These are phyloP conservation scores for Subanguina moxae DNA, from an alignment of 1,140 invertebrate genomes.

Conservation along the genomic window DNA sequence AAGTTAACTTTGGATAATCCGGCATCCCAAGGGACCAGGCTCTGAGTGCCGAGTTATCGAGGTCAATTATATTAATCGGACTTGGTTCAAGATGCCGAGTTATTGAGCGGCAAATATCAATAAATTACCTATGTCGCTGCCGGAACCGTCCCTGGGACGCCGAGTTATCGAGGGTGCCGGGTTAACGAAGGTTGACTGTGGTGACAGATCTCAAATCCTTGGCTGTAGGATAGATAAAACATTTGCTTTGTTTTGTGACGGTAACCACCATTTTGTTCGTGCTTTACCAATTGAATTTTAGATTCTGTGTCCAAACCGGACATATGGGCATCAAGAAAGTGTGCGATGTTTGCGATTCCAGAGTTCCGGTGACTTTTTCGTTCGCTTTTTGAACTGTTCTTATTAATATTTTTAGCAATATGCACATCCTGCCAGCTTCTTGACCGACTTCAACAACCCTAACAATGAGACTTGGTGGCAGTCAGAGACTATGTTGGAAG, in stretches of 20 bases:
- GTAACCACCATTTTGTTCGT: no score
- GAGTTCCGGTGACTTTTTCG: conserved; percentile 15
- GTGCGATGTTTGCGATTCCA: conserved; percentile 46
- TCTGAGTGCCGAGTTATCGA: background rate
- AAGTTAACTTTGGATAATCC: no score
- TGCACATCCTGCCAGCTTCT: conserved; percentile 72
- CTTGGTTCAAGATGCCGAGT: no score
- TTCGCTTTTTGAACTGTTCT: background rate
- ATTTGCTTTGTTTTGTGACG: no score
- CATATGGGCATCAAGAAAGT: conserved; percentile 48
- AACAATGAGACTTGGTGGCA: conserved; percentile 95
- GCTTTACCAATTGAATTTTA: conserved; percentile 22
- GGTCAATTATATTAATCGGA: no score
- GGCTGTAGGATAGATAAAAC: no score
- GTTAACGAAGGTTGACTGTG: no score
- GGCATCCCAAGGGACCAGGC: background rate
- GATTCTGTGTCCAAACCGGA: conserved; percentile 75
- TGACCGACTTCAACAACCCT: conserved; percentile 83
- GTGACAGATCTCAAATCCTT: no score
- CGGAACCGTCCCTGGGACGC: no score
- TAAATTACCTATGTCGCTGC: no score
- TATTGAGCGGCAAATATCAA: no score
- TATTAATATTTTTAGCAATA: conserved; percentile 13
- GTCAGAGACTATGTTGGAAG: conserved; percentile 90
- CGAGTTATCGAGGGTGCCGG: no score